Evolutionary conservation across 2,113 vertebrate species (phyloP).

Genomic region (Amblyornis subalaris): DNA sequence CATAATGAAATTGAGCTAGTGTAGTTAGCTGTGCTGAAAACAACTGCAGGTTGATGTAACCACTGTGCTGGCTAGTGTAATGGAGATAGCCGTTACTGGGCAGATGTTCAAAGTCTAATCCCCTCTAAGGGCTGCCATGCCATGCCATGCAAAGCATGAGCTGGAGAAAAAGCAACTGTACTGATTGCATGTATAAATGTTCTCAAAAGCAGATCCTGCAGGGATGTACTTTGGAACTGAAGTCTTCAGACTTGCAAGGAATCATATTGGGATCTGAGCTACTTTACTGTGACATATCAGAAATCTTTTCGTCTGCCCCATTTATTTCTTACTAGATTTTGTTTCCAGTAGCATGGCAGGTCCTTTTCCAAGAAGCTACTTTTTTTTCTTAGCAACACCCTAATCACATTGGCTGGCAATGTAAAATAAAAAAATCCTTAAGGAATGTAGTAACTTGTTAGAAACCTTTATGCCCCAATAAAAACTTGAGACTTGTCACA

Average conservation of each 20-base stretch:
- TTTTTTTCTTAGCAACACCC: background rate
- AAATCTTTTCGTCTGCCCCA: background rate
- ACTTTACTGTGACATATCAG: background rate
- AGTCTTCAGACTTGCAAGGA: background rate
- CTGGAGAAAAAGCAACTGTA: background rate
- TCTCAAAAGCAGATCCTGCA: background rate
- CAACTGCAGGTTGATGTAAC: background rate
- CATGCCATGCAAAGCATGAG: background rate
- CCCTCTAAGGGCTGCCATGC: background rate
- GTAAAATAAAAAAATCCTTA: background rate
- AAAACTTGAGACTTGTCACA: background rate
- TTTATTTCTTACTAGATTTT: constrained; percentile 13
- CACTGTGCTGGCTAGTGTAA: background rate
- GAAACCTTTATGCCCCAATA: background rate
- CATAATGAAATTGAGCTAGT: background rate
- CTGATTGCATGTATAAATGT: background rate
- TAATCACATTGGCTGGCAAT: background rate
- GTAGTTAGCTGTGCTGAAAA: background rate
- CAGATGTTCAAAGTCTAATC: background rate
- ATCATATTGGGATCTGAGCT: background rate
- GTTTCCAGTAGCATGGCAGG: background rate
- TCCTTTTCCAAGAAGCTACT: background rate
- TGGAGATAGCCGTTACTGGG: background rate
- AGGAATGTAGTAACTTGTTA: background rate
- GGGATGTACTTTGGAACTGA: background rate